phyloP scores from a whole-genome alignment of 2,888 invertebrate genomes.

The Junonia oenone region DNA sequence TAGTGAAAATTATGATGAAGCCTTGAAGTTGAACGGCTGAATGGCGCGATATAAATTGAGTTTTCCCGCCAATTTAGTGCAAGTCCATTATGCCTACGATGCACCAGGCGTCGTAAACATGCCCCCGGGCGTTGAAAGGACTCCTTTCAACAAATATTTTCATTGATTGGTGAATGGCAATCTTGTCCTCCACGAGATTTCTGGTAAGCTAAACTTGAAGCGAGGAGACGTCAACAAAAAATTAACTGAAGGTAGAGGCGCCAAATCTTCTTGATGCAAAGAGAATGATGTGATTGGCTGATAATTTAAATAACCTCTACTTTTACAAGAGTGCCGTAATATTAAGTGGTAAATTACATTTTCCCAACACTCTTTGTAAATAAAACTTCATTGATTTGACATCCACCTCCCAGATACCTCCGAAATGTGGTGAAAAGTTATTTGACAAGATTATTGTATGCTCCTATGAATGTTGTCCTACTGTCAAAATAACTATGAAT shows the following conservation, averaged over 20 bases:
- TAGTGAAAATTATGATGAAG: too few species aligned
- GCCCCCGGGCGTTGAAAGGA: too few species aligned
- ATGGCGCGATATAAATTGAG: too few species aligned
- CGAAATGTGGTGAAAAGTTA: constrained; percentile 5
- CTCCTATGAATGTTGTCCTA: constrained; percentile 21
- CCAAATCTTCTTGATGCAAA: constrained; percentile 11
- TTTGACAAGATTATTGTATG: constrained; percentile 4
- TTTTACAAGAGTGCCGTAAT: constrained; percentile 22
- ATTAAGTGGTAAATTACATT: constrained; percentile 26
- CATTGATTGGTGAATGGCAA: too few species aligned
- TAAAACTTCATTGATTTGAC: constrained; percentile 23
- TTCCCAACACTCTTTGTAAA: constrained; percentile 23
- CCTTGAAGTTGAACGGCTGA: too few species aligned
- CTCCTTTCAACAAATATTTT: too few species aligned
- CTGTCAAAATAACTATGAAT: constrained; percentile 21
- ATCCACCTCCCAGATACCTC: constrained; percentile 24
- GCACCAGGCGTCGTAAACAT: too few species aligned
- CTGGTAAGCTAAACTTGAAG: neutral
- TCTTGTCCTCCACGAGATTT: neutral
- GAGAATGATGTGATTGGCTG: neutral
- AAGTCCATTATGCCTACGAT: too few species aligned
- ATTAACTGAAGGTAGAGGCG: constrained; percentile 27
- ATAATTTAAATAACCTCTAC: constrained; percentile 29
- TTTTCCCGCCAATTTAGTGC: too few species aligned
- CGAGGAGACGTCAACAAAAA: constrained; percentile 28